Conservation (phyloP, 2,113 vertebrate genomes). For the Callopanchax toddi region DNA sequence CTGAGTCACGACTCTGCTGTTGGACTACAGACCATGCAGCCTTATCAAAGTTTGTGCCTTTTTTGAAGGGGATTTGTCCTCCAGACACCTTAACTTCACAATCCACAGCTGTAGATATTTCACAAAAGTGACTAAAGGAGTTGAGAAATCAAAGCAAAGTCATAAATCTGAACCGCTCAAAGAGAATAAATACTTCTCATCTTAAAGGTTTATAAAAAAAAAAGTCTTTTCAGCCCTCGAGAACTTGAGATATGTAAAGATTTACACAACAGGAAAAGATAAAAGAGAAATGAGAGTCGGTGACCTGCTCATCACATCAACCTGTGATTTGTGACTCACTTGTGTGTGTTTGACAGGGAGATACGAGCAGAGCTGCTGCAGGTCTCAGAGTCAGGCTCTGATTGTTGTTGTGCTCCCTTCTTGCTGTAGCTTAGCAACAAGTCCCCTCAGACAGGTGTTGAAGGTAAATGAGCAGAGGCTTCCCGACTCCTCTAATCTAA, state of each 20-base stretch:
- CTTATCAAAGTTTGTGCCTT: not conserved
- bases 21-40: not conserved
- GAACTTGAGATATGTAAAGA: constrained; percentile 26
- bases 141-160: not conserved
- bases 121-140: constrained; percentile 5
- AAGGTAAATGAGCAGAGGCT: constrained; percentile 37
- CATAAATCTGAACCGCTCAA: constrained; percentile 15
- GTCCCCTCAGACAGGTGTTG: constrained; percentile 44
- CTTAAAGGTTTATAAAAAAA: not conserved
- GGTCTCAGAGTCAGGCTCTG: constrained; percentile 27
- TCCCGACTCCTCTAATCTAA: not conserved
- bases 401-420: constrained; percentile 51
- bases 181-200: not conserved
- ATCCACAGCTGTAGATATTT: constrained; percentile 16
- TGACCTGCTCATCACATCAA: constrained; percentile 4
- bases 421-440: constrained; percentile 64
- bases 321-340: not conserved
- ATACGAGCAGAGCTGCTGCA: not conserved
- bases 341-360: constrained; percentile 5
- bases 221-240: constrained; percentile 9
- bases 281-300: constrained; percentile 15
- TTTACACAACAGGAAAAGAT: constrained; percentile 5
- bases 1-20: not conserved
- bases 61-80: not conserved
- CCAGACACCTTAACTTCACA: not conserved